Conservation (phyloP, 2,888 invertebrate species). For the Diaprepes abbreviatus region DNA sequence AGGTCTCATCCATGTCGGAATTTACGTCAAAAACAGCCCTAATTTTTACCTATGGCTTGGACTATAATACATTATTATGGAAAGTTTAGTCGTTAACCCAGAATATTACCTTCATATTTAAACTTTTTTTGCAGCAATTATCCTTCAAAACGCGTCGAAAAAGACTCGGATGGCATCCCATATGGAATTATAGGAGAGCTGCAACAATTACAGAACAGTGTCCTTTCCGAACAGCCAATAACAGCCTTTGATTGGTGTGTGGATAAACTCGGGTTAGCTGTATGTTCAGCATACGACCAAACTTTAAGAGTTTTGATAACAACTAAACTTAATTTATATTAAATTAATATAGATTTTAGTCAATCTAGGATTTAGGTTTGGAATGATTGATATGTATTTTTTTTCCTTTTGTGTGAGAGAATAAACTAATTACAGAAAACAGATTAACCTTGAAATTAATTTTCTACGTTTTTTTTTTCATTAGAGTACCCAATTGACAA, state of each 20-base stretch:
- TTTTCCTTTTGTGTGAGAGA: no score
- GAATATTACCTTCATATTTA: conserved; percentile 14
- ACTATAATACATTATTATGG: no score
- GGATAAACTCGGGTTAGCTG: conserved; percentile 89
- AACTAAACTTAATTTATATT: conserved; percentile 86
- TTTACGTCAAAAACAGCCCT: no score
- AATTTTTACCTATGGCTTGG: no score
- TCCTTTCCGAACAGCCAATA: conserved; percentile 89
- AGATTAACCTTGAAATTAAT: no score
- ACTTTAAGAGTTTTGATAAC: conserved; percentile 87
- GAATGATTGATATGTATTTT: no score
- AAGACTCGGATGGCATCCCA: conserved; percentile 79
- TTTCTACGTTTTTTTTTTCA: no score
- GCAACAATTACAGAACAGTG: conserved; percentile 82
- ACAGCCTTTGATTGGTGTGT: conserved; percentile 92
- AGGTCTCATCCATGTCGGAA: no score
- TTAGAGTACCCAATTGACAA: no score
- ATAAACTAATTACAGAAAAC: no score
- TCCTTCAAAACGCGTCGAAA: conserved; percentile 80
- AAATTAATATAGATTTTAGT: conserved; percentile 53
- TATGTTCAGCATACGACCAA: conserved; percentile 94
- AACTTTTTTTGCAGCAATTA: conserved; percentile 74
- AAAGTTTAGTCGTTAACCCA: no score
- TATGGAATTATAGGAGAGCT: conserved; percentile 85
- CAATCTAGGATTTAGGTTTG: no score